Percentiles rank a stretch among this genome's conserved stretches.
phyloP scores from a whole-genome alignment of 2,113 vertebrate genomes.

The Antennarius striatus region DNA sequence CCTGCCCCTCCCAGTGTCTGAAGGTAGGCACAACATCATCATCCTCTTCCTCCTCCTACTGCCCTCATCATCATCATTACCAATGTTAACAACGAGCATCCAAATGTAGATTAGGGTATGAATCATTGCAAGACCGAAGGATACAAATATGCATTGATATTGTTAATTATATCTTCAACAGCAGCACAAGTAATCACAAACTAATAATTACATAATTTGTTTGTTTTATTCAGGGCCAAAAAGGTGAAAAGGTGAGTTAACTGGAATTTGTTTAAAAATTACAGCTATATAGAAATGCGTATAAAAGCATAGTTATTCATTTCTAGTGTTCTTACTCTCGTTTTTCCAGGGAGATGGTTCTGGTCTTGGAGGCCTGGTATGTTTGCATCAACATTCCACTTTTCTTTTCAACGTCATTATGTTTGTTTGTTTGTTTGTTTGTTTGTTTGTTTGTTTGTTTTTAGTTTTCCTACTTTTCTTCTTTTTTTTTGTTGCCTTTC shows the following conservation, averaged over 20 bases:
- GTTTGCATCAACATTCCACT: constrained; percentile 23
- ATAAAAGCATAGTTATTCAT: not conserved
- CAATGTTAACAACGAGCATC: not conserved
- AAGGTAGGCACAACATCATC: constrained; percentile 64
- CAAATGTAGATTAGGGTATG: not conserved
- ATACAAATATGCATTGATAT: not conserved
- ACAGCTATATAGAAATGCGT: not conserved
- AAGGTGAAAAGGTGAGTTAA: constrained; percentile 81
- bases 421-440: too few relatives aligned
- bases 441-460: not conserved
- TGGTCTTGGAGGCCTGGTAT: constrained; percentile 78
- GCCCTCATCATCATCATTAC: not conserved
- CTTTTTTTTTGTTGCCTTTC: constrained; percentile 4
- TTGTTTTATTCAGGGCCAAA: constrained; percentile 78
- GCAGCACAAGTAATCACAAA: not conserved
- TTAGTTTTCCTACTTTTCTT: constrained; percentile 8
- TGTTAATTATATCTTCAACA: not conserved
- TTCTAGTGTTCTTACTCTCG: not conserved
- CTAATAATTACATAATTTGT: constrained; percentile 10
- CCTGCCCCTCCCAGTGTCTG: constrained; percentile 73
- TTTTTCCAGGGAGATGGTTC: constrained; percentile 59
- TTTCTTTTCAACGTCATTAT: too few relatives aligned
- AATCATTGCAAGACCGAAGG: not conserved
- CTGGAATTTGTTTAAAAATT: not conserved
- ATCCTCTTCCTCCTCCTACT: not conserved